These are phyloP conservation scores for Baryphthengus martii DNA, from an alignment of 2,113 vertebrate species.

Conservation along the genomic window DNA sequence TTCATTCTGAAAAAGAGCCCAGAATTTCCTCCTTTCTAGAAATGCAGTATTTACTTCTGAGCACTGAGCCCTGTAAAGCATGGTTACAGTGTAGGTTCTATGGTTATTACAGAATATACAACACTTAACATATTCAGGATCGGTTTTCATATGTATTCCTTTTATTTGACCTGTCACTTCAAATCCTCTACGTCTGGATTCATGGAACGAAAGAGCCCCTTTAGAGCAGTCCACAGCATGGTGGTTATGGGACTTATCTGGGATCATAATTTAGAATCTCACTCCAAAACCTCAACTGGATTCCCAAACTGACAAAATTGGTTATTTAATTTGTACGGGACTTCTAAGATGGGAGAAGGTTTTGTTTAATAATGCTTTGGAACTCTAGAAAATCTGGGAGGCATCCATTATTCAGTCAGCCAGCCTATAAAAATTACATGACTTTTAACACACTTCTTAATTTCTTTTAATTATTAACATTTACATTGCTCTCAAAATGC, in stretches of 20 bases:
- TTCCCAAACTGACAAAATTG: neutral
- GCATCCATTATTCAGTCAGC: constrained; percentile 67
- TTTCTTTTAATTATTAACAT: constrained; percentile 81
- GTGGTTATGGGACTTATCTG: neutral
- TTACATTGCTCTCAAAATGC: constrained; percentile 60
- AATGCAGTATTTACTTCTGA: neutral
- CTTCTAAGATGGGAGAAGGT: neutral
- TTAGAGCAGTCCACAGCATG: neutral
- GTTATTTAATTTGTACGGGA: neutral
- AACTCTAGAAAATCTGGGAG: neutral
- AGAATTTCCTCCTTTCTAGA: neutral
- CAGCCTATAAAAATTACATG: constrained; percentile 78
- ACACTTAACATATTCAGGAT: neutral
- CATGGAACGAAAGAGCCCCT: neutral
- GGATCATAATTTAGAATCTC: neutral
- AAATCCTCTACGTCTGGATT: neutral
- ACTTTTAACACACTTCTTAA: constrained; percentile 79
- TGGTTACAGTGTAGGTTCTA: neutral
- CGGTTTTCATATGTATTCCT: neutral
- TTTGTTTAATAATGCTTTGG: neutral
- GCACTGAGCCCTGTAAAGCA: neutral
- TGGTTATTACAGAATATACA: neutral
- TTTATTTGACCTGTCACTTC: neutral
- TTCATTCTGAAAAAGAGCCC: neutral
- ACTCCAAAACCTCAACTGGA: neutral